Percentiles rank a stretch among this genome's conserved stretches.
phyloP scores from a whole-genome alignment of 1,140 invertebrate genomes.

The Hylaeus volcanicus region DNA sequence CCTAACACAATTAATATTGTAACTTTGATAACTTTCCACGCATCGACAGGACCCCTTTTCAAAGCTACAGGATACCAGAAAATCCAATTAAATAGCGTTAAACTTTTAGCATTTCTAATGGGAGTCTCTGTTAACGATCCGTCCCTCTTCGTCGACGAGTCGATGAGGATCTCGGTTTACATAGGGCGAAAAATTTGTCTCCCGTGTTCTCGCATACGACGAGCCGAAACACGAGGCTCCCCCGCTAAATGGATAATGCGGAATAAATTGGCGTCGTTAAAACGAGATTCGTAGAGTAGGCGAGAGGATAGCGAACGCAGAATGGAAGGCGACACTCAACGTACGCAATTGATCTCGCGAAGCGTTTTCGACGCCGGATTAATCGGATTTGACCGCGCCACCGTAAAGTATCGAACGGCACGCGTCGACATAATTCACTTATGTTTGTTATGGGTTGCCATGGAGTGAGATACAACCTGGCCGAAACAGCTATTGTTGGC shows the following conservation, averaged over 20 bases:
- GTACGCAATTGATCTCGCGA: conserved; percentile 47
- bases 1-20: too few relatives aligned
- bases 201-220: conserved; percentile 5
- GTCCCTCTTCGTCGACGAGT: conserved; percentile 9
- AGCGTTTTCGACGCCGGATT: conserved; percentile 53
- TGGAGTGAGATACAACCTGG: conserved; percentile 76
- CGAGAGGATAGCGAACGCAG: not conserved
- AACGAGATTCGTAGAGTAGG: not conserved
- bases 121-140: conserved; percentile 1
- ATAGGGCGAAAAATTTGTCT: conserved; percentile 20
- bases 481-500: conserved; percentile 76
- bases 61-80: too few relatives aligned
- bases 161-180: conserved; percentile 1
- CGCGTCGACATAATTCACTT: conserved; percentile 78
- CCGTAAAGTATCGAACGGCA: conserved; percentile 74
- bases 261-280: not conserved
- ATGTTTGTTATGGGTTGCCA: conserved; percentile 78
- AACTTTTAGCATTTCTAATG: too few relatives aligned
- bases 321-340: conserved; percentile 23
- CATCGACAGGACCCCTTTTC: too few relatives aligned
- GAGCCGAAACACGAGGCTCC: conserved; percentile 11
- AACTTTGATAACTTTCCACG: too few relatives aligned
- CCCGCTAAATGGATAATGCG: conserved; percentile 32
- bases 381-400: conserved; percentile 68
- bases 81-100: too few relatives aligned